A percentile compares a stretch with the other conserved stretches of the same genome.
Evolutionary conservation across 2,797 vertebrate genomes (phyloP).

Genomic region (Mycteria americana): DNA sequence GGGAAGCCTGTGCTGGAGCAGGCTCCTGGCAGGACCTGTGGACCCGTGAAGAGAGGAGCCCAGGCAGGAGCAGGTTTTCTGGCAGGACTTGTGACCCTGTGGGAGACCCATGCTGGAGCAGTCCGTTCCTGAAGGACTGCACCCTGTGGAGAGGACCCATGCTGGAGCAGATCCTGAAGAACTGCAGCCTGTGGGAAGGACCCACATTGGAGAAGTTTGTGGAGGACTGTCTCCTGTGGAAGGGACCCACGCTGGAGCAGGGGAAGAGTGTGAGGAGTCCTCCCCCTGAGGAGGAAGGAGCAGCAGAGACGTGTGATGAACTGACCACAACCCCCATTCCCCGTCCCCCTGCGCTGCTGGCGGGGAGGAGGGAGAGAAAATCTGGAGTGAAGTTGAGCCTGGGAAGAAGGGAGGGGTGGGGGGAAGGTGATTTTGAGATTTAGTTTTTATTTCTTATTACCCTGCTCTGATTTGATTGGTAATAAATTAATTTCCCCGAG

Average conservation of each 20-base stretch:
- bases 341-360: too few relatives aligned
- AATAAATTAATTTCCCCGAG: too few relatives aligned
- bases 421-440: not conserved
- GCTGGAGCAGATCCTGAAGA: not conserved
- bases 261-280: too few relatives aligned
- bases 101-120: too few relatives aligned
- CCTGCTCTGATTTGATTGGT: too few relatives aligned
- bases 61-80: not conserved
- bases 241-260: too few relatives aligned
- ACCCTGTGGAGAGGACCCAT: not conserved
- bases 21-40: not conserved
- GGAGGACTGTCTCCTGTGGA: too few relatives aligned
- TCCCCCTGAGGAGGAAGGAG: too few relatives aligned
- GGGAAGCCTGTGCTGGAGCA: not conserved
- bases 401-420: not conserved
- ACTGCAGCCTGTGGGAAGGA: not conserved
- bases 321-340: too few relatives aligned
- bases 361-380: too few relatives aligned
- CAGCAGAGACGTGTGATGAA: too few relatives aligned
- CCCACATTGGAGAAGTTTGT: too few relatives aligned
- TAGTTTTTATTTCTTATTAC: not conserved
- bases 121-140: not conserved
- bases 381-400: not conserved
- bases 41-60: not conserved
- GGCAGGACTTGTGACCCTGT: fast-evolving